These are phyloP conservation scores for Carcharodon carcharias DNA, from an alignment of 2,797 vertebrate genomes.

Conservation along the genomic window DNA sequence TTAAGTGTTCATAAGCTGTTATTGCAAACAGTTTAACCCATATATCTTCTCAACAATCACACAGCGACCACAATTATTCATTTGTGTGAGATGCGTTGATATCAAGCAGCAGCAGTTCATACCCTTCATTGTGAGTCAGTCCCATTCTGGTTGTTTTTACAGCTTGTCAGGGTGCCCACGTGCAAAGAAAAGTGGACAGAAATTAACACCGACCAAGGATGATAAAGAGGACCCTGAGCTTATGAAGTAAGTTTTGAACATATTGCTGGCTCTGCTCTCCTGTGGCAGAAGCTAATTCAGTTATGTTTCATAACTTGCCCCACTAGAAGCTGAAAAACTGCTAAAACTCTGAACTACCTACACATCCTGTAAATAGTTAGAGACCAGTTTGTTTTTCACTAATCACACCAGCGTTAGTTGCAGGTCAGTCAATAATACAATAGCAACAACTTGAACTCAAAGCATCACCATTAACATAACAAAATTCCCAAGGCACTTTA, in stretches of 20 bases:
- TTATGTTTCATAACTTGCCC: conserved; percentile 16
- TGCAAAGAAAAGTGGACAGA: conserved; percentile 99
- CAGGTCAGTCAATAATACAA: background rate
- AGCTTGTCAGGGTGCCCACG: conserved; percentile 99
- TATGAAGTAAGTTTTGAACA: conserved; percentile 88
- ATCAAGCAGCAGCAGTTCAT: conserved; percentile 10
- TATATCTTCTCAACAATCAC: conserved; percentile 12
- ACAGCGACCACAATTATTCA: conserved; percentile 5
- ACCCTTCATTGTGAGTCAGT: conserved; percentile 24
- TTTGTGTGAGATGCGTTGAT: conserved; percentile 11
- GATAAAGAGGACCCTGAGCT: conserved; percentile 98
- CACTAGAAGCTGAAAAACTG: background rate
- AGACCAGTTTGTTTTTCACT: conserved; percentile 10
- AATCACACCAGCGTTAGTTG: background rate
- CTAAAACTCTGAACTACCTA: conserved; percentile 11
- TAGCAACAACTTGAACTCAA: background rate
- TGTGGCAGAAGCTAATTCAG: conserved; percentile 18
- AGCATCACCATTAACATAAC: background rate
- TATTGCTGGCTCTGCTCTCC: conserved; percentile 27
- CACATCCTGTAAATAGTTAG: conserved; percentile 20
- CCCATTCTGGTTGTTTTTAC: conserved; percentile 60
- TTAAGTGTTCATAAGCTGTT: conserved; percentile 15
- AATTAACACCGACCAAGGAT: conserved; percentile 89
- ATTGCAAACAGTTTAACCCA: background rate
- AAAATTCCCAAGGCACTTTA: background rate